A percentile compares a stretch with the other conserved stretches of the same genome.
phyloP scores from a whole-genome alignment of 2,797 vertebrate species.

The Sebastes vulpes region DNA sequence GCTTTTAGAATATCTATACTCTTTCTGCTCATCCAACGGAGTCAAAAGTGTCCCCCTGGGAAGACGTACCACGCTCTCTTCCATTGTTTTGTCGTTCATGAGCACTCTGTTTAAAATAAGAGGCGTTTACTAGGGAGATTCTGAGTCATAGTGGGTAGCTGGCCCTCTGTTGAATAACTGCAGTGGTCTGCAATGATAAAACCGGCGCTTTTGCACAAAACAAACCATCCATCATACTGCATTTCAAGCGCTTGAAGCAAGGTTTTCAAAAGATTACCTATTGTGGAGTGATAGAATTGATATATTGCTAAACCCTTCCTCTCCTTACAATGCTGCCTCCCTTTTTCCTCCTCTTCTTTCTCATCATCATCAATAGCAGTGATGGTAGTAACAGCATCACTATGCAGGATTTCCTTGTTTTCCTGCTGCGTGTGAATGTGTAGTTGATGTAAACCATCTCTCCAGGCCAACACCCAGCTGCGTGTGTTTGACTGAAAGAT shows the following conservation, averaged over 20 bases:
- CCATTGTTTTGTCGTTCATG: slow-evolving; percentile 9
- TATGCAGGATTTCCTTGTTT: neutral
- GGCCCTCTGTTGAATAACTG: slow-evolving; percentile 6
- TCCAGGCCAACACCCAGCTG: slow-evolving; percentile 11
- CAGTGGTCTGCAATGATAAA: neutral
- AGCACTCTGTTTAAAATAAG: slow-evolving; percentile 1
- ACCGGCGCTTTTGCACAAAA: slow-evolving; percentile 2
- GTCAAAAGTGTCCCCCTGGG: neutral
- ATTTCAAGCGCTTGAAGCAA: neutral
- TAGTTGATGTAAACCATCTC: slow-evolving; percentile 26
- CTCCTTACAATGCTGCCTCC: neutral
- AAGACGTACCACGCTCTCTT: neutral
- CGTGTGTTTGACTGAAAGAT: slow-evolving; percentile 29
- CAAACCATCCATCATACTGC: neutral
- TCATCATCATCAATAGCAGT: neutral
- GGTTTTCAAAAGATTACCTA: neutral
- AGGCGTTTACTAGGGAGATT: neutral
- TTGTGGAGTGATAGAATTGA: neutral
- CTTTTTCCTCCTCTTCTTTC: neutral
- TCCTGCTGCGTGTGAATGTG: slow-evolving; percentile 5
- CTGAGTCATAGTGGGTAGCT: neutral
- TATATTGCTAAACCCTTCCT: neutral
- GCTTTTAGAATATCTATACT: neutral
- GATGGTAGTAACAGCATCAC: neutral
- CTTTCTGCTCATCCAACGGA: neutral